A percentile compares a stretch with the other conserved stretches of the same genome.
Conservation (phyloP, 2,113 vertebrate genomes). For the Vanacampus margaritifer region DNA sequence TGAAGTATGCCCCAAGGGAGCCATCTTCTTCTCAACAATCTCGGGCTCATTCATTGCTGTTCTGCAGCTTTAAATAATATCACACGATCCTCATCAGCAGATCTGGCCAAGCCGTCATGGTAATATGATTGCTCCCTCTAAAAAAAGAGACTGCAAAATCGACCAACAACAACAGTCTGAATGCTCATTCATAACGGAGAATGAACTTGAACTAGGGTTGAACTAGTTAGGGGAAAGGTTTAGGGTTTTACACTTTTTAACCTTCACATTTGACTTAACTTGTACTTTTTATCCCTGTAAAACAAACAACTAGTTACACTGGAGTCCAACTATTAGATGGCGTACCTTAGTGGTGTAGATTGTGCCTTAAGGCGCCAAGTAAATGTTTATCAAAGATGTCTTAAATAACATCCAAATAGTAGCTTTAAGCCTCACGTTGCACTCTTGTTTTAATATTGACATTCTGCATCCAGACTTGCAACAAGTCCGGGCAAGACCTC, state of each 20-base stretch:
- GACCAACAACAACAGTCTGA: background rate
- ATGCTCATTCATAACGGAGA: background rate
- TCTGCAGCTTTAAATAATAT: background rate
- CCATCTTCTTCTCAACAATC: background rate
- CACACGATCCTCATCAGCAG: conserved; percentile 3
- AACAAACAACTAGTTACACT: background rate
- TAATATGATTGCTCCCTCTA: background rate
- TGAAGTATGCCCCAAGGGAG: background rate
- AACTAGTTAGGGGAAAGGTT: background rate
- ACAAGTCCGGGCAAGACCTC: conserved; percentile 9
- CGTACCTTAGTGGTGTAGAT: background rate
- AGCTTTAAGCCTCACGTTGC: background rate
- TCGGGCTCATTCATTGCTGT: background rate
- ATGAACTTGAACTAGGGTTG: background rate
- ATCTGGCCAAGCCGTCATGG: background rate
- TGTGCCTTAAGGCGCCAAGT: background rate
- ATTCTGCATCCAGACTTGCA: background rate
- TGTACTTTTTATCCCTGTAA: background rate
- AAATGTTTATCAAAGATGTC: background rate
- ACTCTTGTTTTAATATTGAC: background rate
- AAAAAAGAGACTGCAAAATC: background rate
- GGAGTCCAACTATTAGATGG: background rate
- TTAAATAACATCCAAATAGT: background rate
- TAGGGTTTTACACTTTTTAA: background rate
- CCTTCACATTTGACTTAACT: background rate